Conservation (phyloP, 2,113 vertebrate species). For the Macroglossus sobrinus region DNA sequence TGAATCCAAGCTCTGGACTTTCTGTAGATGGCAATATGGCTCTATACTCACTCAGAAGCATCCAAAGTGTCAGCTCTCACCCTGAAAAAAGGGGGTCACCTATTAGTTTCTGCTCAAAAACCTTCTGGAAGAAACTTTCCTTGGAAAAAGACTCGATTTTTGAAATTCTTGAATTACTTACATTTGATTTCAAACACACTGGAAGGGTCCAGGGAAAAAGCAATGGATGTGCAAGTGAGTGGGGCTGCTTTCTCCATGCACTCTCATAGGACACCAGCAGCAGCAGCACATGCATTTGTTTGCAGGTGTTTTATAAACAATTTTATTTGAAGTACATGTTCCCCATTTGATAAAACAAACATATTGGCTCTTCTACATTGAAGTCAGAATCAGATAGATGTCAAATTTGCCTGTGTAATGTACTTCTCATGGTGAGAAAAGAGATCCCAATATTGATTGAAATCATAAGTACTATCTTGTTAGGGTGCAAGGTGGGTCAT, state of each 20-base stretch:
- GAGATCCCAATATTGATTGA: background rate
- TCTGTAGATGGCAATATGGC: background rate
- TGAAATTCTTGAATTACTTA: background rate
- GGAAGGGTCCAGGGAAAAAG: background rate
- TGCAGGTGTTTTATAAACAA: background rate
- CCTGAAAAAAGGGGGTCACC: accelerated
- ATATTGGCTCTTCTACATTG: background rate
- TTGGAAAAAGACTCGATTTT: background rate
- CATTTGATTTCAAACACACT: background rate
- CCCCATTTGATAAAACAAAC: background rate
- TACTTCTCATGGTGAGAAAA: background rate
- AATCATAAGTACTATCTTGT: background rate
- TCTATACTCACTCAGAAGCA: accelerated
- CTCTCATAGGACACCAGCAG: background rate
- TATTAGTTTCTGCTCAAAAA: background rate
- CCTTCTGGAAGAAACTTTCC: background rate
- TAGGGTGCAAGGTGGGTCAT: background rate
- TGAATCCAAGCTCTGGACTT: background rate
- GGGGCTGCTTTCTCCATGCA: background rate
- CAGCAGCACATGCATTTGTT: background rate
- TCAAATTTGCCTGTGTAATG: background rate
- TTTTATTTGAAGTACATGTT: background rate
- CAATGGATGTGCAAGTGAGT: background rate
- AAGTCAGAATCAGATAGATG: background rate
- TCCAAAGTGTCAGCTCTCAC: background rate